A percentile compares a stretch with the other conserved stretches of the same genome.
Conservation (phyloP, 2,113 vertebrate species). For the Falcunculus frontatus region DNA sequence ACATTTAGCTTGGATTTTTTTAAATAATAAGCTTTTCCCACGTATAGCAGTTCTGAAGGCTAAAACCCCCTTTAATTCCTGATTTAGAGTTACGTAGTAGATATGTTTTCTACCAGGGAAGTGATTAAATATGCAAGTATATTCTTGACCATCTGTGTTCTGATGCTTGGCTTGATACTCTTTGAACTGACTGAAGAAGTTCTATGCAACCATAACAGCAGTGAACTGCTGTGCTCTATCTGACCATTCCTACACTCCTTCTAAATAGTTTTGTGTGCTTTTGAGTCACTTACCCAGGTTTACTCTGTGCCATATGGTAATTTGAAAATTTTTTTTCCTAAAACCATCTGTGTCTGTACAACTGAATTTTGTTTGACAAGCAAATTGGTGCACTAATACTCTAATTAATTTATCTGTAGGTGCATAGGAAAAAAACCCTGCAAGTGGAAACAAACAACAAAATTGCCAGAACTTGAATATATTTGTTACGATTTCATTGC, state of each 20-base stretch:
- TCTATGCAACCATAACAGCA: background rate
- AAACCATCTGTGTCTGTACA: background rate
- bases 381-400: background rate
- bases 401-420: background rate
- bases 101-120: background rate
- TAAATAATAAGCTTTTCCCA: background rate
- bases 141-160: background rate
- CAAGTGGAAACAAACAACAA: background rate
- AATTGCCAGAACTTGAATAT: background rate
- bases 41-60: background rate
- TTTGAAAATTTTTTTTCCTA: background rate
- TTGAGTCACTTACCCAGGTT: background rate
- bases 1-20: background rate
- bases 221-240: background rate
- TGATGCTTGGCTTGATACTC: background rate
- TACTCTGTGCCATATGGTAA: background rate
- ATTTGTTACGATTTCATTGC: background rate
- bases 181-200: background rate
- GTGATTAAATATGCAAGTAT: background rate
- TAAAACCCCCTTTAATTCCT: background rate
- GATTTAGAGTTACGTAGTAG: background rate
- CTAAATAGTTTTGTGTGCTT: background rate
- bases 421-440: background rate
- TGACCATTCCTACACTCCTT: background rate
- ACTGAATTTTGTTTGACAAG: background rate